Base-by-base conservation (phyloP, 37 sponge, comb jelly and placozoan species). In the Tethya wilhelma region DNA sequence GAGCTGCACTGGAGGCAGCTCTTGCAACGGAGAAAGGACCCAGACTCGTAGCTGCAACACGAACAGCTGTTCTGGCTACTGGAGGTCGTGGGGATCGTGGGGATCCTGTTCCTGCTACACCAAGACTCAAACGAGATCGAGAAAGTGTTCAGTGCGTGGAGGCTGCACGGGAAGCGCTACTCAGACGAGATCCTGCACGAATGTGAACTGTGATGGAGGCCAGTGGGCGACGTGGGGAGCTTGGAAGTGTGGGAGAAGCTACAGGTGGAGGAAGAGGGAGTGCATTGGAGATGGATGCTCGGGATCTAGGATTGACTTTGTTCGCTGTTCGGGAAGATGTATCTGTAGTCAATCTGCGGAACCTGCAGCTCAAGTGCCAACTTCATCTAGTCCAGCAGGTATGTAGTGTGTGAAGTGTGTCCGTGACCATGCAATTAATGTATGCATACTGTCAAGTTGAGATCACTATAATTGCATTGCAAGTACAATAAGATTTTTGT, bases 1-100 rank as follows among this genome's bases (percentile, higher is more conserved):
- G 37, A 43, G 39, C 23, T 93, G 94, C 67, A 19, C 33, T 31
- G 77, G 67, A 40, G 91, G 87, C 32, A 82, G 79, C 68, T 71
- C 62, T 8, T 85, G 86, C 49, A 71, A 34, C 6, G 77, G 84
- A 36, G 44, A 26, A 2, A 32, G 9, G 4, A 67, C 5, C 9
- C 37, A 67, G 38, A 31, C 55, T 4, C n/a, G 55, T 17, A 9
- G 1, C 4, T 72, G 73, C 41, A 26, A 46, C 39, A 67, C 38
- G 9, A 4, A 22, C 19, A 22, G 19, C 22, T 72, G 73, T 49
- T 33, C 73, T 7, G 20, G 62, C 7, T 30, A 59, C 23, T 59
- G 62, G 62, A 30, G 62, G 17, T 7, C 6, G 17, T 59, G 62
- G 62, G n/a, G 69, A 22, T 36, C 36, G 36, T 69, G 69, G 69